phyloP scores from a whole-genome alignment of 2,888 invertebrate species.

The Nebria salina region DNA sequence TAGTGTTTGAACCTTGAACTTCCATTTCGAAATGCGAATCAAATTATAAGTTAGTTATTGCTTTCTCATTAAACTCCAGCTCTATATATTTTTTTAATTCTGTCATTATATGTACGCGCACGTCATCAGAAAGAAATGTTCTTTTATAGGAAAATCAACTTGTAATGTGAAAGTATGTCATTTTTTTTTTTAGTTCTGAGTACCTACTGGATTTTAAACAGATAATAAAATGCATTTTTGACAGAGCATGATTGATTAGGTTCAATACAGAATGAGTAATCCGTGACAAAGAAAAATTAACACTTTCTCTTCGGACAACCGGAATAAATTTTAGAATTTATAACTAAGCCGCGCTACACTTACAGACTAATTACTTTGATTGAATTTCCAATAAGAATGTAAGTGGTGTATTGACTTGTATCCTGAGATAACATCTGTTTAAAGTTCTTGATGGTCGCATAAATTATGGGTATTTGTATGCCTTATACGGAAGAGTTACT shows the following conservation, averaged over 20 bases:
- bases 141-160: too few relatives aligned
- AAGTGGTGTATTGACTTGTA: conserved; percentile 1
- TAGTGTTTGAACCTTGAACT: conserved; percentile 20
- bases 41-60: too few relatives aligned
- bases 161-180: too few relatives aligned
- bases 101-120: too few relatives aligned
- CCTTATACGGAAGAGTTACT: conserved; percentile 25
- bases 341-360: neutral
- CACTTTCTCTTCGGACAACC: neutral
- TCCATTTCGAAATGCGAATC: neutral
- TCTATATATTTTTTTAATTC: too few relatives aligned
- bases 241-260: neutral
- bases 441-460: neutral
- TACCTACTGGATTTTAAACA: neutral
- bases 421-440: neutral
- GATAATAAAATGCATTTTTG: neutral
- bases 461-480: conserved; percentile 23
- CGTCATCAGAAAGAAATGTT: too few relatives aligned
- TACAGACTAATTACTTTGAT: neutral
- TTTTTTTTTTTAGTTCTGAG: too few relatives aligned
- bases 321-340: neutral
- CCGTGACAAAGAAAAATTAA: neutral
- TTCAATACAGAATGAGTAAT: neutral
- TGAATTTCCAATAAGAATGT: neutral
- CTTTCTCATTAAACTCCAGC: too few relatives aligned